A percentile compares a stretch with the other conserved stretches of the same genome.
Conservation (phyloP, 2,113 vertebrate species). For the Channa argus region DNA sequence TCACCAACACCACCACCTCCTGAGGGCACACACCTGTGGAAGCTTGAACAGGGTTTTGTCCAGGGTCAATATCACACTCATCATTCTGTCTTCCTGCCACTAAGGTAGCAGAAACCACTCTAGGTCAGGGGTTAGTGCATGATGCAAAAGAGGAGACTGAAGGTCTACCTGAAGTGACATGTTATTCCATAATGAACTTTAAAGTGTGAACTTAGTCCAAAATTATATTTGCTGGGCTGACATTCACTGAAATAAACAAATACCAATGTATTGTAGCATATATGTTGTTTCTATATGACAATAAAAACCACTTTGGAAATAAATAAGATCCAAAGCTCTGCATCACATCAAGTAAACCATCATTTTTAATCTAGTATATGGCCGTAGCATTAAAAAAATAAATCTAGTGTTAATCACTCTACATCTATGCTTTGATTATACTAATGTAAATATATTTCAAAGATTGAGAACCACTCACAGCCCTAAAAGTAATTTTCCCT, state of each 20-base stretch:
- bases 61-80: slow-evolving; percentile 60
- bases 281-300: slow-evolving; percentile 1
- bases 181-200: not conserved
- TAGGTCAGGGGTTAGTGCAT: slow-evolving; percentile 32
- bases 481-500: slow-evolving; percentile 2
- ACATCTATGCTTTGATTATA: not conserved
- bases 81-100: slow-evolving; percentile 64
- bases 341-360: too few relatives aligned
- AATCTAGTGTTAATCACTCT: too few relatives aligned
- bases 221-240: not conserved
- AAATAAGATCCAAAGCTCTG: slow-evolving; percentile 1
- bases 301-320: slow-evolving; percentile 8
- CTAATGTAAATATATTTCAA: not conserved
- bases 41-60: slow-evolving; percentile 33
- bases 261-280: too few relatives aligned
- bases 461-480: not conserved
- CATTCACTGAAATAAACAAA: too few relatives aligned
- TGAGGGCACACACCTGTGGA: slow-evolving; percentile 70
- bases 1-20: slow-evolving; percentile 1
- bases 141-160: slow-evolving; percentile 17
- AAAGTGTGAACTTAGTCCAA: not conserved
- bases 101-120: slow-evolving; percentile 54
- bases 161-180: not conserved
- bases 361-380: not conserved
- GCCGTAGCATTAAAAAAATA: not conserved